Evolutionary conservation across 2,113 vertebrate genomes (phyloP).

Genomic region (Glareola pratincola): DNA sequence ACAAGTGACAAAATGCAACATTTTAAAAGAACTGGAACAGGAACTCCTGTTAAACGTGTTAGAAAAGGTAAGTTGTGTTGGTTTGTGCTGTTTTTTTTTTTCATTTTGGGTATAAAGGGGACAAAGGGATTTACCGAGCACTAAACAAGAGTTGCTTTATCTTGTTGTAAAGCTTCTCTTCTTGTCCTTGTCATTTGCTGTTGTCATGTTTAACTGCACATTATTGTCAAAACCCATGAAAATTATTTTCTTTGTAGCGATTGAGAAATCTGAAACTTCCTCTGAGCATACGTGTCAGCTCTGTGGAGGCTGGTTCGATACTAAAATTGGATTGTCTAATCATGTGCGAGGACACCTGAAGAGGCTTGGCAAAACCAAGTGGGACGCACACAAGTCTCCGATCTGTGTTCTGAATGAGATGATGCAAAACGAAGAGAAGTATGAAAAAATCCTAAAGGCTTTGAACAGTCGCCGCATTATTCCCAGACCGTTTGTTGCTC

Average conservation of each 20-base stretch:
- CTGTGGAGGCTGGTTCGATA: slow-evolving; percentile 92
- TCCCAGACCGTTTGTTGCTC: slow-evolving; percentile 81
- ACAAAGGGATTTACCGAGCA: neutral
- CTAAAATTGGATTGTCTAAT: slow-evolving; percentile 93
- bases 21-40: slow-evolving; percentile 84
- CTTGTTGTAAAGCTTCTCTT: neutral
- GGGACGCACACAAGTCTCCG: slow-evolving; percentile 87
- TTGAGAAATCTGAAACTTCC: slow-evolving; percentile 86
- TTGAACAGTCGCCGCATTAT: slow-evolving; percentile 86
- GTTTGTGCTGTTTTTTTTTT: neutral
- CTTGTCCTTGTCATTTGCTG: neutral
- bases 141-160: neutral
- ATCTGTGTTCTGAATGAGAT: slow-evolving; percentile 89
- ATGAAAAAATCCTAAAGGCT: slow-evolving; percentile 85
- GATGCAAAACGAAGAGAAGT: slow-evolving; percentile 88
- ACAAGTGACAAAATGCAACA: slow-evolving; percentile 87
- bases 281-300: slow-evolving; percentile 88
- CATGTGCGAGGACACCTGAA: slow-evolving; percentile 93
- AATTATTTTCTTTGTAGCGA: slow-evolving; percentile 73
- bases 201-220: neutral
- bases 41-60: slow-evolving; percentile 79
- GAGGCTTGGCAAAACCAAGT: slow-evolving; percentile 86
- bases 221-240: neutral
- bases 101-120: neutral
- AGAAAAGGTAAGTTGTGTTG: slow-evolving; percentile 82